phyloP scores from a whole-genome alignment of 2,888 invertebrate genomes.

The Lagria hirta region DNA sequence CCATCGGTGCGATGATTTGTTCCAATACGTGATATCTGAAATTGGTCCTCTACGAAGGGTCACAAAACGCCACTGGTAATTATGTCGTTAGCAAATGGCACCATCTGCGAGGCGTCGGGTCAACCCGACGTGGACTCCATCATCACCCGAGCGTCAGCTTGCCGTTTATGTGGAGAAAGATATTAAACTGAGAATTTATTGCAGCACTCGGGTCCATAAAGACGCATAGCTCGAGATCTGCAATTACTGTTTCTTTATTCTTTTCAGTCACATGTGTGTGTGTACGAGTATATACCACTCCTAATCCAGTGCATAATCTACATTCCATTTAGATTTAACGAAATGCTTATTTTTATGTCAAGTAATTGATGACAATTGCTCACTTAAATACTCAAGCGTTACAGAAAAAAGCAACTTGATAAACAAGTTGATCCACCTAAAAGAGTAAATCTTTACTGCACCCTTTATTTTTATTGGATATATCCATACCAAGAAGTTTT shows the following conservation, averaged over 20 bases:
- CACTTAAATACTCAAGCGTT: too few relatives aligned
- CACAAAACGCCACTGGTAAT: slow-evolving; percentile 42
- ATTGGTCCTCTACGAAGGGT: slow-evolving; percentile 32
- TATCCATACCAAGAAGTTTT: too few relatives aligned
- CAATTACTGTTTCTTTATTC: slow-evolving; percentile 46
- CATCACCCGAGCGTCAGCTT: slow-evolving; percentile 52
- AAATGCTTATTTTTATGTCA: too few relatives aligned
- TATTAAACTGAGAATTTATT: slow-evolving; percentile 55
- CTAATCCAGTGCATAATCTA: too few relatives aligned
- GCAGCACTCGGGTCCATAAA: slow-evolving; percentile 45
- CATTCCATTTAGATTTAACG: too few relatives aligned
- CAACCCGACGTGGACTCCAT: slow-evolving; percentile 44
- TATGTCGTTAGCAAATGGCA: slow-evolving; percentile 52
- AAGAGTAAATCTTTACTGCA: too few relatives aligned
- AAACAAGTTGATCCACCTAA: too few relatives aligned
- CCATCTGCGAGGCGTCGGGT: slow-evolving; percentile 48
- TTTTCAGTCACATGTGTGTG: slow-evolving; percentile 37
- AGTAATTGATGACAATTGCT: too few relatives aligned
- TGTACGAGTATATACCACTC: too few relatives aligned
- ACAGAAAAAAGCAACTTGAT: too few relatives aligned
- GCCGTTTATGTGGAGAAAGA: slow-evolving; percentile 53
- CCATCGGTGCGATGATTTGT: slow-evolving; percentile 53
- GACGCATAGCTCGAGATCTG: slow-evolving; percentile 43
- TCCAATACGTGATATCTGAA: slow-evolving; percentile 47
- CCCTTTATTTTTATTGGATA: too few relatives aligned